Conservation (phyloP, 2,113 vertebrate species). For the Cettia cetti region DNA sequence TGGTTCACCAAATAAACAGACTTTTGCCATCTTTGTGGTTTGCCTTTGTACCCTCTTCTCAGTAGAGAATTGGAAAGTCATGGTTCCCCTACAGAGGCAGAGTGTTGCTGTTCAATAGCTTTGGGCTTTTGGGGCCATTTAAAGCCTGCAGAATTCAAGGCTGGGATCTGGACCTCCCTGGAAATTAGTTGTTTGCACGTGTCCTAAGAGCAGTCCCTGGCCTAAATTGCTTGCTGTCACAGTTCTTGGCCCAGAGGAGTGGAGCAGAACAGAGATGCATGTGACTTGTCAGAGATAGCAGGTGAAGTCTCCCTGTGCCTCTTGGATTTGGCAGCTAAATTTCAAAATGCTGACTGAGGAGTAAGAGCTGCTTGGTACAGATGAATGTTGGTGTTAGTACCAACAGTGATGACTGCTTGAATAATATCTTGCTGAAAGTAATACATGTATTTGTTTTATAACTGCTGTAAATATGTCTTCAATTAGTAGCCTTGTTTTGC, state of each 20-base stretch:
- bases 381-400: neutral
- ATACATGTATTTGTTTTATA: neutral
- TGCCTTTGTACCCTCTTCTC: neutral
- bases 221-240: neutral
- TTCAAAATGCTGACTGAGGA: neutral
- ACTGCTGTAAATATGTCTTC: neutral
- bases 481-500: neutral
- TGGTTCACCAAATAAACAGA: neutral
- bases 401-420: neutral
- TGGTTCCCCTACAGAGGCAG: neutral
- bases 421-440: neutral
- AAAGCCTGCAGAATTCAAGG: neutral
- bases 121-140: neutral
- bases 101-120: neutral
- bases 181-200: neutral
- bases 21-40: neutral
- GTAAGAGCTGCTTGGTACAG: neutral
- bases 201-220: neutral
- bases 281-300: neutral
- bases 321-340: neutral
- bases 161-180: neutral
- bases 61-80: neutral
- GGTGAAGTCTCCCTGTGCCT: neutral
- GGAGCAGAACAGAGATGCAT: neutral
- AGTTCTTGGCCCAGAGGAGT: neutral